These are phyloP conservation scores for Pseudocheirus occidentalis DNA, from an alignment of 2,797 vertebrate genomes.

Conservation along the genomic window DNA sequence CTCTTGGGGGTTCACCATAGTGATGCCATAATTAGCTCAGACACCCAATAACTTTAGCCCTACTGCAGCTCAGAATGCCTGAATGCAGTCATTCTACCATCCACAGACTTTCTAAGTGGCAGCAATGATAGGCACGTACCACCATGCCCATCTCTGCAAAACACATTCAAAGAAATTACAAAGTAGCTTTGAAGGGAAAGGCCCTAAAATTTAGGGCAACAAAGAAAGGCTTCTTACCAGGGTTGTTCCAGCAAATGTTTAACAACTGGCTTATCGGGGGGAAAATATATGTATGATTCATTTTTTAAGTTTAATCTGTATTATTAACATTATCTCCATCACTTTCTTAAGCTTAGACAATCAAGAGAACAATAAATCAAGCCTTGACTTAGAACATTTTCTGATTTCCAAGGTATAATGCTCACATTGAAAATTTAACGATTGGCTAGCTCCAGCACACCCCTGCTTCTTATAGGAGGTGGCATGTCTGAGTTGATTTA, in stretches of 20 bases:
- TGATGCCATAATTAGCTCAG: neutral
- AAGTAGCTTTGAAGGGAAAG: neutral
- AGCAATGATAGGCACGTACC: neutral
- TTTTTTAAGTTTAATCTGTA: neutral
- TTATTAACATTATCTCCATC: neutral
- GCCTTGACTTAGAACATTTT: neutral
- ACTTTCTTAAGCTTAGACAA: neutral
- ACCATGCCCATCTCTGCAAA: neutral
- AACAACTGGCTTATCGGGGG: neutral
- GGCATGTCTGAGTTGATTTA: neutral
- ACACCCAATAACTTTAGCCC: neutral
- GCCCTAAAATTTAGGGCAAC: neutral
- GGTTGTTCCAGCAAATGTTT: neutral
- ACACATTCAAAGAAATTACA: neutral
- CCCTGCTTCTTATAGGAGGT: neutral
- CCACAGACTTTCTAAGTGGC: neutral
- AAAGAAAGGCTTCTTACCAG: neutral
- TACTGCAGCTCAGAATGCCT: neutral
- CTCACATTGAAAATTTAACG: neutral
- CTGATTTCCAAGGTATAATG: neutral
- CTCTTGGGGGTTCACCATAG: neutral
- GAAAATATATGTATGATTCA: neutral
- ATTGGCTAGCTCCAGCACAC: neutral
- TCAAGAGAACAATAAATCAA: neutral
- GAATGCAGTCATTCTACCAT: neutral